These are phyloP conservation scores for Mustela lutreola DNA, from an alignment of 2,113 vertebrate species.

Conservation along the genomic window DNA sequence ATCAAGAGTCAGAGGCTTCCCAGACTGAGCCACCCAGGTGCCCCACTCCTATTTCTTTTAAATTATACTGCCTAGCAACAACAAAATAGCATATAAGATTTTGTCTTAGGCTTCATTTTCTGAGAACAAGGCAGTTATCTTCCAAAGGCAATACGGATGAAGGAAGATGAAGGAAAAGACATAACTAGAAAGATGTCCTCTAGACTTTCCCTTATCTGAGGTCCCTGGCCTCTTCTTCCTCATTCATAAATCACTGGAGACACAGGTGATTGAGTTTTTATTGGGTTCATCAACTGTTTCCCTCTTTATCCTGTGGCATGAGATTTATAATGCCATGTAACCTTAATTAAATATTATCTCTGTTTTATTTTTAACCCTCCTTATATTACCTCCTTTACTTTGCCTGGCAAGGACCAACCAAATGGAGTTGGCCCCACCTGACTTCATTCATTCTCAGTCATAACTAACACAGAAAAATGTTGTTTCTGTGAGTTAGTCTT, in stretches of 20 bases:
- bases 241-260: not conserved
- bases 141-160: not conserved
- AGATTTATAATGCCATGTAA: not conserved
- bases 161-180: not conserved
- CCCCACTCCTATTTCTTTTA: not conserved
- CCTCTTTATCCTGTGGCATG: not conserved
- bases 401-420: not conserved
- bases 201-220: not conserved
- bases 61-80: not conserved
- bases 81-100: not conserved
- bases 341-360: not conserved
- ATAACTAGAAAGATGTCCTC: not conserved
- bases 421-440: not conserved
- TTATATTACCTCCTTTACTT: not conserved
- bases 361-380: not conserved
- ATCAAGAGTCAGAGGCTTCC: not conserved
- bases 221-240: not conserved
- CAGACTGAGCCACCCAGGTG: not conserved
- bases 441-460: not conserved
- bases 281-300: not conserved
- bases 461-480: not conserved
- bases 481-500: not conserved
- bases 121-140: not conserved
- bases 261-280: not conserved
- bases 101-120: not conserved